Conservation (phyloP, 2,797 vertebrate genomes). For the Tragopan temminckii region DNA sequence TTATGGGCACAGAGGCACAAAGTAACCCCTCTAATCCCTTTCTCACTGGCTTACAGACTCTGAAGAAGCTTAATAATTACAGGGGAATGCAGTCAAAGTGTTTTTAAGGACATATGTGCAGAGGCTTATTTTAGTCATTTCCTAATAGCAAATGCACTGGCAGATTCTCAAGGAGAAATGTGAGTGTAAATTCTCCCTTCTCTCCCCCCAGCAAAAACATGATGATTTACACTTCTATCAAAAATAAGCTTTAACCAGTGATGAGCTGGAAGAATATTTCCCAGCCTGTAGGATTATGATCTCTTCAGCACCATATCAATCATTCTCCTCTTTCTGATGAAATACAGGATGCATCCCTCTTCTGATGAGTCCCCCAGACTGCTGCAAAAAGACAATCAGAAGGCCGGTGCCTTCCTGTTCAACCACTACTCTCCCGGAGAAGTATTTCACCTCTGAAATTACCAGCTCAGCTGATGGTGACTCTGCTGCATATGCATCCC, state of each 20-base stretch:
- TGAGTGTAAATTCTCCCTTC: conserved; percentile 3
- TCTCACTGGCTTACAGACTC: conserved; percentile 81
- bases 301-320: background rate
- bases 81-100: conserved; percentile 80
- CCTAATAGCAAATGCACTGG: conserved; percentile 44
- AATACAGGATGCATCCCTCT: background rate
- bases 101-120: conserved; percentile 82
- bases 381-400: background rate
- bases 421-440: background rate
- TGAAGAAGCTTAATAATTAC: conserved; percentile 86
- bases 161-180: conserved; percentile 50
- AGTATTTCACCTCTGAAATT: conserved; percentile 2
- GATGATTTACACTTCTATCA: conserved; percentile 11
- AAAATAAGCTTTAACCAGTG: conserved; percentile 13
- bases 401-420: background rate
- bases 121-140: conserved; percentile 78
- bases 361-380: background rate
- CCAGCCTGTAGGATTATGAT: background rate
- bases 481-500: background rate
- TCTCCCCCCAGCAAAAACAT: background rate
- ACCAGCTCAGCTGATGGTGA: conserved; percentile 30
- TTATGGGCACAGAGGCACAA: conserved; percentile 77
- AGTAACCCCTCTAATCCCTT: conserved; percentile 84
- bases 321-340: background rate
- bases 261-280: conserved; percentile 11